Evolutionary conservation across 2,797 vertebrate species (phyloP).

Genomic region (Chelmon rostratus): DNA sequence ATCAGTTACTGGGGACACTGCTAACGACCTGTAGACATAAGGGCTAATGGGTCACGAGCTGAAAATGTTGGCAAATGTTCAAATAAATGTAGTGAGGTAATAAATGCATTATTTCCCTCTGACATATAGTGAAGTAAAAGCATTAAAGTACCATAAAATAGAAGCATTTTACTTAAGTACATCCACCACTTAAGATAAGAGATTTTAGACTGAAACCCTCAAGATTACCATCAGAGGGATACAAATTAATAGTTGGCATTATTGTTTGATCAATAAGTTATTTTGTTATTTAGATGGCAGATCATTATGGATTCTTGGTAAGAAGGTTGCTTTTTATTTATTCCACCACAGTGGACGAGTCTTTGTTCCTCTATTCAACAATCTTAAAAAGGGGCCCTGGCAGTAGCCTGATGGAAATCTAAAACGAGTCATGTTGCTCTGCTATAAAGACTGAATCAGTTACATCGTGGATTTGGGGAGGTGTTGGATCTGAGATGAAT

Average conservation of each 20-base stretch:
- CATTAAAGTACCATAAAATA: not conserved
- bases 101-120: not conserved
- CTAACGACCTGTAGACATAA: not conserved
- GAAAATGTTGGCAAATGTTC: not conserved
- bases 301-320: no score
- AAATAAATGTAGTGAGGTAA: not conserved
- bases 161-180: not conserved
- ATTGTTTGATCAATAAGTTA: not conserved
- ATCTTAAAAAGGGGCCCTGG: not conserved
- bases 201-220: not conserved
- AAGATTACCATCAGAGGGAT: not conserved
- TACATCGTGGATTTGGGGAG: not conserved
- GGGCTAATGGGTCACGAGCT: not conserved
- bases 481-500: not conserved
- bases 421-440: constrained; percentile 1
- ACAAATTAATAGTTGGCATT: not conserved
- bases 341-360: not conserved
- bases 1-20: not conserved
- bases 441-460: not conserved
- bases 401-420: not conserved
- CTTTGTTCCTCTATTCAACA: not conserved
- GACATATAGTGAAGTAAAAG: not conserved
- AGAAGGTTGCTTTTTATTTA: not conserved
- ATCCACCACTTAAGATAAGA: not conserved
- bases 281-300: not conserved